Conservation (phyloP, 2,797 vertebrate genomes). For the Eremophila alpestris region DNA sequence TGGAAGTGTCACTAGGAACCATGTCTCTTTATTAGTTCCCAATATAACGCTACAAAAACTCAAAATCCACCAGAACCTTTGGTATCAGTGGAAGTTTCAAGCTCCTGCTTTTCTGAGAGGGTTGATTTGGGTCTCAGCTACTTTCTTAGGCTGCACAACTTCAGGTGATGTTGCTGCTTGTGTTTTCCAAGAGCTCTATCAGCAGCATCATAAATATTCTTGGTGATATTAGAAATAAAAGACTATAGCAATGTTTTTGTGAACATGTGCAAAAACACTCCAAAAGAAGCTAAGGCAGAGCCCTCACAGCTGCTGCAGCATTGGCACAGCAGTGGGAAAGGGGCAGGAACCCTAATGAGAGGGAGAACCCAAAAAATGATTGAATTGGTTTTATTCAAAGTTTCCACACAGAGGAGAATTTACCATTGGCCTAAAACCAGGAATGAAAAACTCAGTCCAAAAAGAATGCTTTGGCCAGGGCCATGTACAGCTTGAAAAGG, state of each 20-base stretch:
- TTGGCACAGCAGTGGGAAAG: not conserved
- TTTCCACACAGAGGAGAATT: conserved; percentile 31
- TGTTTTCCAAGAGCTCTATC: not conserved
- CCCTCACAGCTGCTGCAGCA: not conserved
- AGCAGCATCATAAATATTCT: not conserved
- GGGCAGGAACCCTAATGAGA: not conserved
- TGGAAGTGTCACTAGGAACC: not conserved
- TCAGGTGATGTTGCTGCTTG: not conserved
- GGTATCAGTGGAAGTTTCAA: not conserved
- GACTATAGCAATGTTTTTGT: not conserved
- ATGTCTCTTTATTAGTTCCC: accelerated
- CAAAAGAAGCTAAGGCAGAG: not conserved
- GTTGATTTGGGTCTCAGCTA: not conserved
- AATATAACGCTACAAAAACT: not conserved
- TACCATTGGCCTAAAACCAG: conserved; percentile 44
- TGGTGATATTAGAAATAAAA: not conserved
- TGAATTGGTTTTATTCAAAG: not conserved
- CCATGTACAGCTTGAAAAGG: not conserved
- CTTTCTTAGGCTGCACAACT: not conserved
- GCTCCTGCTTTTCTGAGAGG: not conserved
- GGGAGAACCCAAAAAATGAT: not conserved
- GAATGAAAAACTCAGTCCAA: not conserved
- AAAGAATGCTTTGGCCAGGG: conserved; percentile 13
- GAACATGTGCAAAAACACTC: not conserved
- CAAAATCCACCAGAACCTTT: not conserved